phyloP scores from a whole-genome alignment of 2,888 invertebrate genomes.

The Lochmaea crataegi region DNA sequence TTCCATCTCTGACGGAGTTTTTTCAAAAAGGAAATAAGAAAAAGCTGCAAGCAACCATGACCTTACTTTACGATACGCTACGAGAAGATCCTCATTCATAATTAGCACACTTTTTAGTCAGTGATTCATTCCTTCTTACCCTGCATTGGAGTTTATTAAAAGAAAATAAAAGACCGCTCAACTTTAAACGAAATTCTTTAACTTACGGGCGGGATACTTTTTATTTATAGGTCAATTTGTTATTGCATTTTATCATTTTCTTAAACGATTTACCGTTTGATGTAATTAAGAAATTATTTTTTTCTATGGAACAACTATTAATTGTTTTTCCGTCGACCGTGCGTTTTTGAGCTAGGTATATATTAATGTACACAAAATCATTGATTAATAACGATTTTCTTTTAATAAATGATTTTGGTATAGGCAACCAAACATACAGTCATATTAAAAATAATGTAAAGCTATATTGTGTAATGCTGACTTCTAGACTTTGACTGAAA shows the following conservation, averaged over 20 bases:
- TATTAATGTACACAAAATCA: no score
- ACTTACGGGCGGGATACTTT: not conserved
- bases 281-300: no score
- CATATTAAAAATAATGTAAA: no score
- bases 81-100: constrained; percentile 64
- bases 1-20: constrained; percentile 51
- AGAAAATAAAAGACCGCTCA: constrained; percentile 21
- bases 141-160: constrained; percentile 37
- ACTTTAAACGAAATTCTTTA: not conserved
- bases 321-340: no score
- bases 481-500: no score
- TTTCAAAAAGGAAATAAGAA: constrained; percentile 57
- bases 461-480: no score
- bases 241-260: not conserved
- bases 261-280: not conserved
- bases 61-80: constrained; percentile 64
- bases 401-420: no score
- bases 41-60: constrained; percentile 61
- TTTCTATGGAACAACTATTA: no score
- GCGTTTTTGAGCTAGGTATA: no score
- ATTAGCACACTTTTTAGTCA: constrained; percentile 65
- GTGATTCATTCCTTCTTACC: constrained; percentile 47
- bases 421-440: no score
- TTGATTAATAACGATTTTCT: no score
- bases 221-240: not conserved